A percentile compares a stretch with the other conserved stretches of the same genome.
phyloP scores from a whole-genome alignment of 2,888 invertebrate species.

The Tubiluchus corallicola region DNA sequence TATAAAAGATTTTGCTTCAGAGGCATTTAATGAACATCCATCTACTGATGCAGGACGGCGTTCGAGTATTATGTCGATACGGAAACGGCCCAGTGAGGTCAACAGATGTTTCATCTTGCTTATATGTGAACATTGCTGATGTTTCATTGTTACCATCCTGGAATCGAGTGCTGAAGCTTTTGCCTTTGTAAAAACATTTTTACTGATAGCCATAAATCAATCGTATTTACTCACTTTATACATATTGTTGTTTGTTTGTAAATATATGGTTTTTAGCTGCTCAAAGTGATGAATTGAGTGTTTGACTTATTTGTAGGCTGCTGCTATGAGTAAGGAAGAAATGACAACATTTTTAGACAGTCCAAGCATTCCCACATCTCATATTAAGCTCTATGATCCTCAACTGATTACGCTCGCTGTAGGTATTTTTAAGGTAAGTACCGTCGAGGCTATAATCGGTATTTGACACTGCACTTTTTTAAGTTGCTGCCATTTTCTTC shows the following conservation, averaged over 20 bases:
- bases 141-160: too few relatives aligned
- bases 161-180: too few relatives aligned
- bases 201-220: too few relatives aligned
- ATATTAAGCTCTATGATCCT: constrained; percentile 83
- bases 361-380: constrained; percentile 72
- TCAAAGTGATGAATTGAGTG: constrained; percentile 13
- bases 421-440: constrained; percentile 63
- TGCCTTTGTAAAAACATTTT: too few relatives aligned
- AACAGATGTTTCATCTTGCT: constrained; percentile 19
- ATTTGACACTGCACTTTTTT: not conserved
- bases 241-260: too few relatives aligned
- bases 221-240: too few relatives aligned
- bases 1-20: constrained; percentile 79
- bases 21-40: constrained; percentile 65
- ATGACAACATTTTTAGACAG: constrained; percentile 78
- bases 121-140: too few relatives aligned
- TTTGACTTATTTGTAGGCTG: constrained; percentile 26
- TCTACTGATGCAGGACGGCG: constrained; percentile 21
- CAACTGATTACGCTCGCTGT: constrained; percentile 78
- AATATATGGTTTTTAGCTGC: too few relatives aligned
- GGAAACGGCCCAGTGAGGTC: not conserved
- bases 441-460: not conserved
- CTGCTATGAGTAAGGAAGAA: constrained; percentile 63
- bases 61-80: not conserved
- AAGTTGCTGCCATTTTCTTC: too few relatives aligned